Percentiles rank a stretch among this genome's conserved stretches.
Conservation (phyloP, 2,113 vertebrate species). For the Pelecanoides urinatrix region DNA sequence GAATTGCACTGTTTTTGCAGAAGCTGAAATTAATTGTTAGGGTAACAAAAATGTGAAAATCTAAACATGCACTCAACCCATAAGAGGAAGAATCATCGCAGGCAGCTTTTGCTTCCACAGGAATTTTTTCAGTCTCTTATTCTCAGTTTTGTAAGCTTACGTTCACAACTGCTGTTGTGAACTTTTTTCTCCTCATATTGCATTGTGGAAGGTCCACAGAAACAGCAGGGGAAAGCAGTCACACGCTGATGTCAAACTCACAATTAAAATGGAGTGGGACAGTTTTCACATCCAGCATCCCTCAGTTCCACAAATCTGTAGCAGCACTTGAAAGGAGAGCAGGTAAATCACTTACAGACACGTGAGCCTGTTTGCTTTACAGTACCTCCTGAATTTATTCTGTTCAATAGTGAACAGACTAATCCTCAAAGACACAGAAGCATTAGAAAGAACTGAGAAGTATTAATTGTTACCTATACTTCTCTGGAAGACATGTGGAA, state of each 20-base stretch:
- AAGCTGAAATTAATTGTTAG: background rate
- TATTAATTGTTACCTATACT: background rate
- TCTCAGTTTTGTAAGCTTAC: background rate
- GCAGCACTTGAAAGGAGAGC: background rate
- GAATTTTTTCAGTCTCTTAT: background rate
- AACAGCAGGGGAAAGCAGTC: background rate
- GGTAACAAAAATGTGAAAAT: background rate
- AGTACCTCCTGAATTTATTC: background rate
- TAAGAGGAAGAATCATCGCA: background rate
- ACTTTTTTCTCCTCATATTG: background rate
- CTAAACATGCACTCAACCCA: background rate
- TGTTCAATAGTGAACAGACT: background rate
- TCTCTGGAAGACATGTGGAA: background rate
- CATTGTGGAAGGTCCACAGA: background rate
- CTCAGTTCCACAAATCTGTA: background rate
- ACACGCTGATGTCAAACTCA: background rate
- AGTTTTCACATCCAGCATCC: background rate
- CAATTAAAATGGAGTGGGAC: background rate
- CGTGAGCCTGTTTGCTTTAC: background rate
- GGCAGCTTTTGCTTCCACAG: background rate
- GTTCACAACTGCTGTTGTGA: background rate
- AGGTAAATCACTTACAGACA: background rate
- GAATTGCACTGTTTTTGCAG: background rate
- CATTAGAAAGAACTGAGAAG: background rate
- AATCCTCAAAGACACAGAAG: background rate